A percentile compares a stretch with the other conserved stretches of the same genome.
These are phyloP conservation scores for Lepidocyrtoides sp. DNA, from an alignment of 2,888 invertebrate genomes.

Conservation along the genomic window DNA sequence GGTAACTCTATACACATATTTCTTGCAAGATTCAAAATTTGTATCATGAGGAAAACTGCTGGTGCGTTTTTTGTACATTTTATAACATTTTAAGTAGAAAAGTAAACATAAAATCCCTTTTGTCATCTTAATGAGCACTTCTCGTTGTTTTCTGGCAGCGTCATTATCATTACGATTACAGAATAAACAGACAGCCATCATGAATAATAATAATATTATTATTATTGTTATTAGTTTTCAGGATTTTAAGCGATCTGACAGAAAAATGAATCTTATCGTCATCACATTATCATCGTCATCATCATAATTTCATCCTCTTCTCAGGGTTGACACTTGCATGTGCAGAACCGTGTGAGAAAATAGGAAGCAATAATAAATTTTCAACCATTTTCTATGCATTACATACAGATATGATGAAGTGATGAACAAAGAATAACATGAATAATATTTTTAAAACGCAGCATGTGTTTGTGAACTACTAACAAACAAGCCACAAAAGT, in stretches of 20 bases:
- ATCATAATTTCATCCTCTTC: background rate
- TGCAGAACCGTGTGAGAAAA: conserved; percentile 18
- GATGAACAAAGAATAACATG: conserved; percentile 48
- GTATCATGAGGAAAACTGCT: background rate
- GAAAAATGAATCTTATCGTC: conserved; percentile 40
- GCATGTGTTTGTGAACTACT: conserved; percentile 39
- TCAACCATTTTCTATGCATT: conserved; percentile 19
- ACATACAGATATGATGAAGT: conserved; percentile 47
- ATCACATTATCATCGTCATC: conserved; percentile 21
- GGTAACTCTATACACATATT: background rate
- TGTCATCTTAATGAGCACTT: conserved; percentile 31
- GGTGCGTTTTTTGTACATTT: background rate
- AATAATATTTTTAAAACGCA: conserved; percentile 48
- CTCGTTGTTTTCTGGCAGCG: conserved; percentile 22
- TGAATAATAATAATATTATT: conserved; percentile 25
- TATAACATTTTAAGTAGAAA: conserved; percentile 24
- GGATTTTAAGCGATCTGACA: conserved; percentile 33
- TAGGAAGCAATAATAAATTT: conserved; percentile 53
- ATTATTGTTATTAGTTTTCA: background rate
- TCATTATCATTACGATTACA: conserved; percentile 19
- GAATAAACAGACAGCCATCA: conserved; percentile 33
- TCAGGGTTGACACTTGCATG: conserved; percentile 34
- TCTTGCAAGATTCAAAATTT: background rate
- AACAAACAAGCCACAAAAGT: background rate
- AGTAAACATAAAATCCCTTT: conserved; percentile 4